These are phyloP conservation scores for Apeltes quadracus DNA, from an alignment of 2,113 vertebrate species.

Conservation along the genomic window DNA sequence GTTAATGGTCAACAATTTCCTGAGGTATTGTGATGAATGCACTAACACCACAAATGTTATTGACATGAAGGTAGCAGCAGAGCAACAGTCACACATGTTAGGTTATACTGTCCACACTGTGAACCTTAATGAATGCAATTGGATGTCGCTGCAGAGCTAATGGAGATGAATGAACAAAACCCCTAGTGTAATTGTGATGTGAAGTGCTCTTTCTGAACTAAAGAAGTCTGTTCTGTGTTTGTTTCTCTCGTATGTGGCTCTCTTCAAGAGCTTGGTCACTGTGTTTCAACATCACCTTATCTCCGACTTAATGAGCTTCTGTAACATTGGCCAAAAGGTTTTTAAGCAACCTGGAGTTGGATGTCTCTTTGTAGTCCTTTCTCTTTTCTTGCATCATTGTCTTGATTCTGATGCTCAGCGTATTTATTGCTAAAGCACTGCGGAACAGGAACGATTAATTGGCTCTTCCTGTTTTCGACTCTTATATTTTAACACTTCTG, in stretches of 20 bases:
- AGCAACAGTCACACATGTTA: background rate
- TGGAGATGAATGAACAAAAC: background rate
- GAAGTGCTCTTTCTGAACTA: too few species aligned
- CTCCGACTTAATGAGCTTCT: slow-evolving; percentile 7
- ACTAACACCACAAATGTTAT: background rate
- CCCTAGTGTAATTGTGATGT: background rate
- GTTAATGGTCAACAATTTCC: background rate
- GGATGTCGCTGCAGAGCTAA: background rate
- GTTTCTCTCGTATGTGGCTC: background rate
- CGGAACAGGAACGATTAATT: background rate
- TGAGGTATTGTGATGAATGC: background rate
- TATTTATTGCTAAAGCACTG: background rate
- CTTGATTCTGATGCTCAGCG: background rate
- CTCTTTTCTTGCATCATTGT: background rate
- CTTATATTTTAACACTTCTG: background rate
- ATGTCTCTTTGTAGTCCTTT: slow-evolving; percentile 8
- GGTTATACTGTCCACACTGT: background rate
- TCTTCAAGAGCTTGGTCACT: background rate
- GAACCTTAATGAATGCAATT: background rate
- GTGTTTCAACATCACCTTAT: slow-evolving; percentile 23
- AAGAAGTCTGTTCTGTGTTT: background rate
- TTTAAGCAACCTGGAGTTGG: slow-evolving; percentile 33
- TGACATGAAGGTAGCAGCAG: background rate
- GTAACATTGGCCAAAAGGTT: slow-evolving; percentile 23
- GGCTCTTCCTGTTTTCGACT: background rate